Evolutionary conservation across 2,888 invertebrate genomes (phyloP), one percentile per base, ranked within the genome.

Genomic region (Petrophora chlorosata): DNA sequence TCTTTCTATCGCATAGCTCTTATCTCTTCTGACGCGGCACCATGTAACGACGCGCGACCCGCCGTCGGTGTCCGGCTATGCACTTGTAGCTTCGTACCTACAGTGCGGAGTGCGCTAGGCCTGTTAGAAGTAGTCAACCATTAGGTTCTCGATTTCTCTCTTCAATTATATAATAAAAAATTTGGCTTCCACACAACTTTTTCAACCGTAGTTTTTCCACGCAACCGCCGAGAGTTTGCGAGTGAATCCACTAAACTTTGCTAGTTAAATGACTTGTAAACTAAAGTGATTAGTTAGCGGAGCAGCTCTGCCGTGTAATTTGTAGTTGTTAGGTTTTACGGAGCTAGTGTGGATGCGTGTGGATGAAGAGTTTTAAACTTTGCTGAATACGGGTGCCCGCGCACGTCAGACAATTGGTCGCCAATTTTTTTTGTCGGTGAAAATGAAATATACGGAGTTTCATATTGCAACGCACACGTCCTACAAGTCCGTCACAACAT

Each of bases 261-360:
- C 17, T 38, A 38, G 38, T 38, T 38, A 33, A 44, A 46, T 34
- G 32, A 16, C 15, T 10, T 33, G 25, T 26, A 15, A 34, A 39
- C 28, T 33, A 39, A 46, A 39, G 26, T 28, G 38, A 39, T 46
- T 46, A 46, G 39, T 39, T 25, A 38, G 29, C 29, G 22, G n/a
- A 25, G 25, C 5, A 12, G 28, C 39, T 39, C 10, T n/a, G 15
- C n/a, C 28, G 45, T 15, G 29, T 28, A 25, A 32, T 45, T 32
- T 38, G 45, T n/a, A n/a, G n/a, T 45, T 36, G 12, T 9, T 7
- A 29, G 5, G 38, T 34, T 29, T 29, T 29, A 22, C 8, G 19
- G 12, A 34, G 33, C 14, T 33, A 10, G 33, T 33, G 16, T n/a
- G n/a, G n/a, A n/a, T n/a, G n/a, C n/a, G n/a, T n/a, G 23, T 23